Base-by-base conservation (phyloP, 2,113 vertebrate species). In the Potamarius usumacintae region DNA sequence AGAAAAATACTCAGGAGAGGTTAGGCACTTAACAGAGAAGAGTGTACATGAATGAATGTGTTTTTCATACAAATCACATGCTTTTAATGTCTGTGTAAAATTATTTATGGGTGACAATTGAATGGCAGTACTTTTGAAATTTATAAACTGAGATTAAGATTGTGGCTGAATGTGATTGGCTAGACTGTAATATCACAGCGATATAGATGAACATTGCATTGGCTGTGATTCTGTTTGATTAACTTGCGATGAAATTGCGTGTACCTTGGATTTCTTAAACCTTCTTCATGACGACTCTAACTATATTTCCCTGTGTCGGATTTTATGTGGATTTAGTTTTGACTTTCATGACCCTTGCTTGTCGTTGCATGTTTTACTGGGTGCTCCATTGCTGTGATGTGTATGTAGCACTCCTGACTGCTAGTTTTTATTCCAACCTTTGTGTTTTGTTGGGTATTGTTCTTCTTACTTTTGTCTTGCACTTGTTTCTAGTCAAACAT, bases 1-100 rank as follows among this genome's bases (percentile, higher is more conserved):
- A 50, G 90, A 85, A 85, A 53, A 53, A 71, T 30, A 60, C 83
- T 1, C 76, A 55, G 69, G 92, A 92, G 89, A 96, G 94, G 95
- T 95, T 94, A 87, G 90, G 69, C 83, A 42, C 48, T 55, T 87
- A n/a, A 25, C 10, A 74, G 12, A 85, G 15, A 76, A 22, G 67
- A 76, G 22, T 60, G 53, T 76, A 34, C 84, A 71, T 74, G 42
- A 52, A 71, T 74, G 42, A 52, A 0, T 79, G 53, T 82, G 60
- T 4, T 25, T 65, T 63, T 78, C 10, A 60, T 63, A 42, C 20
- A 18, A 48, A 18, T 18, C 60, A 7, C 48, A 72, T 77, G 25
- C 67, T 22, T 60, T 81, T 5, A 60, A 58, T 60, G 18, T 20
- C 6, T 20, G 0, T 10, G 18, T 34, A n/a, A n/a, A 55, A 48